phyloP scores from a whole-genome alignment of 2,113 vertebrate genomes.

The Pleuronectes platessa region DNA sequence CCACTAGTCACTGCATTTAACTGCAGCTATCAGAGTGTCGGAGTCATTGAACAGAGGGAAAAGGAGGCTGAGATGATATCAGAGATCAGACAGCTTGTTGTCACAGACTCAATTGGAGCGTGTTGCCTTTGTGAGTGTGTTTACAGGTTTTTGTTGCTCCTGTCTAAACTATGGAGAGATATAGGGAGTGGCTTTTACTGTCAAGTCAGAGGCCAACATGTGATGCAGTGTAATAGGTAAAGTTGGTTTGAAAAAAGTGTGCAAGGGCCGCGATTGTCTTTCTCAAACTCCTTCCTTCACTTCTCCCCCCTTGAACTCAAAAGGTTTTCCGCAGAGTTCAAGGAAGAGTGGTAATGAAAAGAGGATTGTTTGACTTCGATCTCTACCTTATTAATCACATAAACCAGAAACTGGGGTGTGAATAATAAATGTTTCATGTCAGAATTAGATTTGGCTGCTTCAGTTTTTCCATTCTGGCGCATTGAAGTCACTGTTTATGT shows the following conservation, averaged over 20 bases:
- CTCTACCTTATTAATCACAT: neutral
- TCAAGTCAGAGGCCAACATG: slow-evolving; percentile 11
- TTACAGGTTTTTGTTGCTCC: slow-evolving; percentile 18
- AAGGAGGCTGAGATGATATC: neutral
- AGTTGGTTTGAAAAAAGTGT: no score
- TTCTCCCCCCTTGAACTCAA: neutral
- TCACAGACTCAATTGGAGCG: slow-evolving; percentile 25
- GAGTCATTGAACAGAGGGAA: neutral
- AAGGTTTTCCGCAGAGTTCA: no score
- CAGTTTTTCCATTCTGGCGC: no score
- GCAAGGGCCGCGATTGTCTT: no score
- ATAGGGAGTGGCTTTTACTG: slow-evolving; percentile 1
- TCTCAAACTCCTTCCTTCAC: neutral
- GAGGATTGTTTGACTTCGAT: neutral
- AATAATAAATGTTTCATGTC: neutral
- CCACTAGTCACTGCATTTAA: neutral
- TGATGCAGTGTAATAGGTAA: neutral
- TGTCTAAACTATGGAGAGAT: neutral
- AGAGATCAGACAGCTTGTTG: slow-evolving; percentile 6
- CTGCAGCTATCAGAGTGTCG: neutral
- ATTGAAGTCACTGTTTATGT: no score
- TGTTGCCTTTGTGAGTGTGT: slow-evolving; percentile 23
- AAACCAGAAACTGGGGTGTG: neutral
- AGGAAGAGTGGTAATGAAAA: no score
- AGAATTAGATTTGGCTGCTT: no score